A percentile compares a stretch with the other conserved stretches of the same genome.
Conservation (phyloP, 1,140 invertebrate genomes). For the Zaprionus gabonicus region DNA sequence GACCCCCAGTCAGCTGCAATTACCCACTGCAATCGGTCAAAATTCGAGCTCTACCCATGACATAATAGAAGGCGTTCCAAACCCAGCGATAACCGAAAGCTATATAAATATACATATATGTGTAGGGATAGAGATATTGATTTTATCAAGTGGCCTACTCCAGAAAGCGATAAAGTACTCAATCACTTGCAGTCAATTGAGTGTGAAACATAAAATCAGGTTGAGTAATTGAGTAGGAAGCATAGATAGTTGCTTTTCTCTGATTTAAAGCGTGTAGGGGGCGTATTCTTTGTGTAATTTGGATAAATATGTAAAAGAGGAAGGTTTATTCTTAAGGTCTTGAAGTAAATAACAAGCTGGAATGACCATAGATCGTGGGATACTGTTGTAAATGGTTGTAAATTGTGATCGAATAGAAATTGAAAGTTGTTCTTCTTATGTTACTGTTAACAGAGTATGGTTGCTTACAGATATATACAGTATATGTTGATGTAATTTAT, state of each 20-base stretch:
- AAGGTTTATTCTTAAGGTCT: neutral
- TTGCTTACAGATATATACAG: too few relatives aligned
- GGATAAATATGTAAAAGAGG: neutral
- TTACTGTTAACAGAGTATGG: too few relatives aligned
- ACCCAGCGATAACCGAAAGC: conserved; percentile 26
- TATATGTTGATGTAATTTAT: too few relatives aligned
- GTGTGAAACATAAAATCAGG: neutral
- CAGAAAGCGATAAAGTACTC: neutral
- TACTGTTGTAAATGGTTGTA: neutral
- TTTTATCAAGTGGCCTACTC: conserved; percentile 8
- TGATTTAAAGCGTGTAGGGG: neutral
- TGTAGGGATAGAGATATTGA: conserved; percentile 4
- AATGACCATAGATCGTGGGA: neutral
- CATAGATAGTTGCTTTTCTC: neutral
- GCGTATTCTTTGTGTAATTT: neutral
- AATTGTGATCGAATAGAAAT: neutral
- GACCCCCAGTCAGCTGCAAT: conserved; percentile 35
- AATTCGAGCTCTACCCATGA: conserved; percentile 19
- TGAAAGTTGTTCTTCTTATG: neutral
- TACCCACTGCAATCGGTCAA: conserved; percentile 11
- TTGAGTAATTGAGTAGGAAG: neutral
- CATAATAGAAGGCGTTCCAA: conserved; percentile 59
- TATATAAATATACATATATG: neutral
- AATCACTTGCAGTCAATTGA: conserved; percentile 1
- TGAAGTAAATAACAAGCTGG: neutral